Conservation (phyloP, 1,140 invertebrate genomes). For the Mya arenaria region DNA sequence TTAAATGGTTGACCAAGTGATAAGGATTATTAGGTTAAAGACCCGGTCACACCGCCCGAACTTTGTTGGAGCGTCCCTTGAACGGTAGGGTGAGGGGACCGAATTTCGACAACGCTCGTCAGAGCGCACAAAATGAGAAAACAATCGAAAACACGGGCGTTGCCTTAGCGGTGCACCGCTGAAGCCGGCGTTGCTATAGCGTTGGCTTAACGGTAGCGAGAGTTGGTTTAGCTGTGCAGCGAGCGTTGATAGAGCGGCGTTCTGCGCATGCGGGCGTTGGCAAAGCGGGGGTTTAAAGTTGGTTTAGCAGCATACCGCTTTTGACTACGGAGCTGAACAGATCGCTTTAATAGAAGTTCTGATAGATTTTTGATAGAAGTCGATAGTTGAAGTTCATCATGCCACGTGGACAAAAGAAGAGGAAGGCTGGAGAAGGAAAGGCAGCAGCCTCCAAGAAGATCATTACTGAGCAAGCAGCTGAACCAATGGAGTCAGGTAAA, state of each 20-base stretch:
- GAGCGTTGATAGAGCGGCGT: neutral
- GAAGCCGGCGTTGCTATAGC: too few species aligned
- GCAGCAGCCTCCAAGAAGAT: conserved; percentile 41
- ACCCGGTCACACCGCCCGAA: too few species aligned
- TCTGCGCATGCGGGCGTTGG: neutral
- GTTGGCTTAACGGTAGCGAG: too few species aligned
- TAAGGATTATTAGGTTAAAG: too few species aligned
- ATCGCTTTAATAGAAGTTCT: conserved; percentile 30
- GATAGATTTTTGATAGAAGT: conserved; percentile 18
- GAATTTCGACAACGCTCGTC: too few species aligned
- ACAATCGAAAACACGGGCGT: too few species aligned
- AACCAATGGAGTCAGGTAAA: conserved; percentile 38
- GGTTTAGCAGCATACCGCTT: conserved; percentile 23
- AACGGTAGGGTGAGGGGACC: too few species aligned
- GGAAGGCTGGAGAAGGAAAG: conserved; percentile 29
- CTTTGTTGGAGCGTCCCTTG: too few species aligned
- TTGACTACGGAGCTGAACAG: conserved; percentile 23
- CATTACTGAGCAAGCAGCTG: conserved; percentile 37
- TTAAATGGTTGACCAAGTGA: too few species aligned
- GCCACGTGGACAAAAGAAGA: conserved; percentile 30
- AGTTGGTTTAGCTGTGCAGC: neutral
- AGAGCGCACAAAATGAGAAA: too few species aligned
- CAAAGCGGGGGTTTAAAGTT: conserved; percentile 27
- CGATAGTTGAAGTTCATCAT: conserved; percentile 30
- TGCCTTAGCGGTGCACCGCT: too few species aligned